Conservation (phyloP, 1,140 invertebrate genomes). For the Akabosia matsudoensis region DNA sequence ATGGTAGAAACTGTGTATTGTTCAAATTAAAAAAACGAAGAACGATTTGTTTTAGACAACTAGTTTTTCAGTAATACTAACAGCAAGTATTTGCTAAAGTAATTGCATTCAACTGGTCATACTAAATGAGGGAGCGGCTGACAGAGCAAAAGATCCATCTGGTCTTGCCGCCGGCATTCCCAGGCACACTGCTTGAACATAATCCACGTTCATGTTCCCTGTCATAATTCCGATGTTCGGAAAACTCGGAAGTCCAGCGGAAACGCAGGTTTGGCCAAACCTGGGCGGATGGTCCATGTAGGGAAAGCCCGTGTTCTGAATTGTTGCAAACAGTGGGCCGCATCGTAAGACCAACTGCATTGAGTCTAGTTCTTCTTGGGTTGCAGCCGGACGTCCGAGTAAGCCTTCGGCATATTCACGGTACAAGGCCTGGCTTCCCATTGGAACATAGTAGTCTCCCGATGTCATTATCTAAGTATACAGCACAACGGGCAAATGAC, state of each 20-base stretch:
- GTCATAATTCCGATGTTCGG: background rate
- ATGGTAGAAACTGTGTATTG: background rate
- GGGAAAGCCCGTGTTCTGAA: background rate
- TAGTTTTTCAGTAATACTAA: background rate
- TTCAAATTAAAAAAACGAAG: background rate
- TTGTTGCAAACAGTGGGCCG: background rate
- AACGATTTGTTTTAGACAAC: no score
- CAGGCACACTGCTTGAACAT: constrained; percentile 5
- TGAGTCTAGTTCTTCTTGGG: background rate
- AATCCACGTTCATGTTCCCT: background rate
- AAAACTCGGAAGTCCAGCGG: background rate
- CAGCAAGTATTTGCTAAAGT: background rate
- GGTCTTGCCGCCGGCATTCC: background rate
- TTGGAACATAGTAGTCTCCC: constrained; percentile 10
- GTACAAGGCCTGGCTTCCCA: background rate
- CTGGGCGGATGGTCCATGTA: background rate
- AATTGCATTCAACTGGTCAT: background rate
- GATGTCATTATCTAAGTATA: background rate
- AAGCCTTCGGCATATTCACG: background rate
- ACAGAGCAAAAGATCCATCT: background rate
- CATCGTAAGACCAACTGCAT: background rate
- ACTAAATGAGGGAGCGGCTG: background rate
- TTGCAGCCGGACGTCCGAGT: background rate
- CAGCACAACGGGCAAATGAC: background rate
- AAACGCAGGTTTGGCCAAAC: background rate